Evolutionary conservation across 2,888 invertebrate species (phyloP).

Genomic region (Oxystoma pomonae): DNA sequence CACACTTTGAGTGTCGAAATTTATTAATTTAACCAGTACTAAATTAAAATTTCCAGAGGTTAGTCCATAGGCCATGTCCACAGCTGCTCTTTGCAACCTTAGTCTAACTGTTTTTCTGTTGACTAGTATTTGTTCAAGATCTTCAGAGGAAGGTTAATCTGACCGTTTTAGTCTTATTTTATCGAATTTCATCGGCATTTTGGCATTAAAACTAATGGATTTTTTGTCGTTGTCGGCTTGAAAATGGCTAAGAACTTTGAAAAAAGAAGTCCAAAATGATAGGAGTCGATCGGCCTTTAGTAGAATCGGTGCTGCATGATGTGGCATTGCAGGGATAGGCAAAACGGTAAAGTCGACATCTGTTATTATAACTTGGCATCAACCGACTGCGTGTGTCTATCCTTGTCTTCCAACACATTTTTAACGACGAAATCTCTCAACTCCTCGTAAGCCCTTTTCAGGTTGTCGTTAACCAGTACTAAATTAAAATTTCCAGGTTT

Average conservation of each 20-base stretch:
- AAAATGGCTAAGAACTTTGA: no score
- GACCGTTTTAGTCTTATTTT: no score
- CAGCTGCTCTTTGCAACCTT: conserved; percentile 71
- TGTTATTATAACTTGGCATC: no score
- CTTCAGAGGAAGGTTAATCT: conserved; percentile 78
- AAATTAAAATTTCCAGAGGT: conserved; percentile 77
- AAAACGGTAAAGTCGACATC: no score
- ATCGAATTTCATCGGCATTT: no score
- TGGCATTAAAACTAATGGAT: no score
- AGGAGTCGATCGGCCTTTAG: no score
- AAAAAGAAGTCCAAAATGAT: no score
- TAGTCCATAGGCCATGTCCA: conserved; percentile 82
- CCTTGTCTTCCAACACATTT: conserved; percentile 53
- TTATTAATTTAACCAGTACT: conserved; percentile 73
- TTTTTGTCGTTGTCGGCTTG: no score
- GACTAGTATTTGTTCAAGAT: conserved; percentile 69
- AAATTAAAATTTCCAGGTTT: conserved; percentile 77
- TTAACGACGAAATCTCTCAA: conserved; percentile 64
- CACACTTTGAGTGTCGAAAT: conserved; percentile 61
- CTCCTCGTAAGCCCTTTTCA: conserved; percentile 75
- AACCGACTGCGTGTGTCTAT: no score
- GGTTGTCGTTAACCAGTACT: conserved; percentile 75
- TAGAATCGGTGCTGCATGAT: no score
- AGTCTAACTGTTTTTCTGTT: conserved; percentile 81
- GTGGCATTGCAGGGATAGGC: no score